These are phyloP conservation scores for Drosophila mauritiana DNA, from an alignment of 1,140 invertebrate genomes.

Conservation along the genomic window DNA sequence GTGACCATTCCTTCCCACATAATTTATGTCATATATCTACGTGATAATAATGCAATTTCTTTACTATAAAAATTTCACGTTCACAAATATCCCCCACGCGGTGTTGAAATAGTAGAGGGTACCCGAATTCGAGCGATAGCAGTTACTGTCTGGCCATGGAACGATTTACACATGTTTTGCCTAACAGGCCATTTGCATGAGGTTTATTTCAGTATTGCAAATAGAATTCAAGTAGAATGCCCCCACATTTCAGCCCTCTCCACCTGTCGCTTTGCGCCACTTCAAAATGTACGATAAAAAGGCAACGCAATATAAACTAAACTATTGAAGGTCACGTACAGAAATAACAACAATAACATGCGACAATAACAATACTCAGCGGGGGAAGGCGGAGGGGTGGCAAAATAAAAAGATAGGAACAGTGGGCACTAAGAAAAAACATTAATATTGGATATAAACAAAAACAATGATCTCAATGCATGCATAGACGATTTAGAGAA, in stretches of 20 bases:
- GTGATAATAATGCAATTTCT: neutral
- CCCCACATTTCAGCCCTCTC: conserved; percentile 5
- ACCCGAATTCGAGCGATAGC: conserved; percentile 10
- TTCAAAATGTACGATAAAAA: conserved; percentile 73
- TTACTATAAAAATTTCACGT: neutral
- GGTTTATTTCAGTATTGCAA: conserved; percentile 57
- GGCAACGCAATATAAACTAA: conserved; percentile 67
- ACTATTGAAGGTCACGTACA: conserved; percentile 78
- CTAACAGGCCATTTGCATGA: conserved; percentile 50
- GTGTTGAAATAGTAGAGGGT: conserved; percentile 10
- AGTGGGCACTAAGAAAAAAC: conserved; percentile 4
- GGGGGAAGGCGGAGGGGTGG: conserved; percentile 22
- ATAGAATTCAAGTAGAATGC: conserved; percentile 53
- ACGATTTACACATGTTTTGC: conserved; percentile 42
- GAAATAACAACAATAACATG: conserved; percentile 57
- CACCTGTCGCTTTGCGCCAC: conserved; percentile 33
- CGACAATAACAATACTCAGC: conserved; percentile 45
- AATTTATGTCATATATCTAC: neutral
- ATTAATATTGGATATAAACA: neutral
- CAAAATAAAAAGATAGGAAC: conserved; percentile 9
- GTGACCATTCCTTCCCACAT: too few species aligned
- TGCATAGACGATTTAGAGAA: too few species aligned
- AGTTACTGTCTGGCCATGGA: conserved; percentile 49
- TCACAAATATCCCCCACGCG: too few species aligned
- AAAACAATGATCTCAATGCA: too few species aligned